These are phyloP conservation scores for Nematopogon swammerdamellus DNA, from an alignment of 2,888 invertebrate genomes.

Conservation along the genomic window DNA sequence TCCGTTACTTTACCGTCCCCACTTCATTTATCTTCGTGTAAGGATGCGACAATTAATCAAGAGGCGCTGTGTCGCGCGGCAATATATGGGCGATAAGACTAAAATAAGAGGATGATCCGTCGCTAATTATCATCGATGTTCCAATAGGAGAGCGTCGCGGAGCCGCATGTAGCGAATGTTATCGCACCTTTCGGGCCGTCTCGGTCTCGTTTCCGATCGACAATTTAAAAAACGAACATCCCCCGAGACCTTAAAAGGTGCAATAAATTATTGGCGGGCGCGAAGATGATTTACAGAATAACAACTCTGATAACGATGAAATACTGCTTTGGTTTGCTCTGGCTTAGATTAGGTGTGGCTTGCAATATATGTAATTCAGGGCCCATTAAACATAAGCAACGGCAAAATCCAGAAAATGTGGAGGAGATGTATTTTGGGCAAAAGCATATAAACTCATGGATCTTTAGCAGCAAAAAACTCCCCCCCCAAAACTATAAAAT, in stretches of 20 bases:
- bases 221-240: neutral
- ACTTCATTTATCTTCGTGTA: conserved; percentile 41
- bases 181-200: neutral
- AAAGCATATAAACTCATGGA: no score
- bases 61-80: conserved; percentile 39
- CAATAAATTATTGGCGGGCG: neutral
- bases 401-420: no score
- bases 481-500: no score
- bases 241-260: neutral
- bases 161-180: neutral
- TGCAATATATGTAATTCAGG: no score
- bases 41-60: conserved; percentile 50
- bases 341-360: neutral
- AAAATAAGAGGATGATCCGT: conserved; percentile 48
- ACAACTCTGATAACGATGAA: neutral
- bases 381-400: no score
- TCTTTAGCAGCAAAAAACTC: no score
- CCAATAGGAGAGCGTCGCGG: conserved; percentile 5
- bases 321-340: neutral
- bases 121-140: conserved; percentile 46
- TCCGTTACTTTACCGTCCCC: neutral
- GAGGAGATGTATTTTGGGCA: no score
- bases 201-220: neutral
- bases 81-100: conserved; percentile 22
- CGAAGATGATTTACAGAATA: neutral